These are phyloP conservation scores for Lamellibrachia columna DNA, from an alignment of 2,888 invertebrate genomes.

Conservation along the genomic window DNA sequence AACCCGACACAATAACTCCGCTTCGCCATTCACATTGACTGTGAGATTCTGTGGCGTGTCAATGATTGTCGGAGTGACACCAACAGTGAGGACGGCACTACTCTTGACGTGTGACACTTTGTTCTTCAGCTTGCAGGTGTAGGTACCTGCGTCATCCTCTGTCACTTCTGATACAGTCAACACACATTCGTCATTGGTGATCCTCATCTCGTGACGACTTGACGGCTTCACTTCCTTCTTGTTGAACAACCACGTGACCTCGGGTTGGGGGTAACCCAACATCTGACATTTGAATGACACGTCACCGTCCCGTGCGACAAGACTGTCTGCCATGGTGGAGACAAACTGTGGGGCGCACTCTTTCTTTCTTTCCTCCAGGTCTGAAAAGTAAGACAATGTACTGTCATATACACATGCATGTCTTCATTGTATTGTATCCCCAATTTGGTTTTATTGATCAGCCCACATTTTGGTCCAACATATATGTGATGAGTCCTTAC, in stretches of 20 bases:
- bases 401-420: neutral
- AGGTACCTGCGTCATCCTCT: constrained; percentile 49
- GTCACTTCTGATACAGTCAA: constrained; percentile 31
- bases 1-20: neutral
- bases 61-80: neutral
- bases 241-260: constrained; percentile 54
- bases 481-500: neutral
- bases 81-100: neutral
- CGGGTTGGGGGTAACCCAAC: constrained; percentile 45
- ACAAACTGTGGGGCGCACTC: constrained; percentile 35
- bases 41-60: neutral
- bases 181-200: constrained; percentile 26
- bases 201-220: constrained; percentile 33
- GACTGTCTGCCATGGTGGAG: neutral
- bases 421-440: neutral
- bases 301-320: constrained; percentile 30
- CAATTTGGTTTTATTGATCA: too few species aligned
- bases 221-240: constrained; percentile 30
- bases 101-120: constrained; percentile 6
- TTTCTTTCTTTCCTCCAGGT: constrained; percentile 35
- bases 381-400: constrained; percentile 25
- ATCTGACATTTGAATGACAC: constrained; percentile 34
- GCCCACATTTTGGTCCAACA: too few species aligned
- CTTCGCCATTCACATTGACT: neutral
- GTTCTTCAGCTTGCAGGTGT: constrained; percentile 40